These are phyloP conservation scores for Crypturellus tataupa DNA, from an alignment of 2,797 vertebrate genomes.

Conservation along the genomic window DNA sequence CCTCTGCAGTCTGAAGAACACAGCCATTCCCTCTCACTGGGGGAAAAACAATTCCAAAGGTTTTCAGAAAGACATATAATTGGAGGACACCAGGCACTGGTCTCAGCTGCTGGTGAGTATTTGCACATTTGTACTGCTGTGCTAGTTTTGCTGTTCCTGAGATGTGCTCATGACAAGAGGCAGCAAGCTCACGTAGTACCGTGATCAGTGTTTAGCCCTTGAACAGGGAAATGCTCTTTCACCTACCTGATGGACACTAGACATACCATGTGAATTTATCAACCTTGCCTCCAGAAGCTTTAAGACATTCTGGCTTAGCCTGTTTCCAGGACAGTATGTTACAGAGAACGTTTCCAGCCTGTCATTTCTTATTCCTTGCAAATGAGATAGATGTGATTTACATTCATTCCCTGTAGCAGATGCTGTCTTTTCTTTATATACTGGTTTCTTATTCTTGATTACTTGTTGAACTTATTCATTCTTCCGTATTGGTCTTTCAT, in stretches of 20 bases:
- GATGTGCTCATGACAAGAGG: background rate
- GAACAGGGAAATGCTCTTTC: background rate
- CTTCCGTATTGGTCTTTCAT: constrained; percentile 40
- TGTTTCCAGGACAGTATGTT: background rate
- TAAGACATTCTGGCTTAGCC: background rate
- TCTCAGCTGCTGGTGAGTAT: background rate
- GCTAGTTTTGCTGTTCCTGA: background rate
- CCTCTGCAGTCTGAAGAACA: background rate
- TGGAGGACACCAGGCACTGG: background rate
- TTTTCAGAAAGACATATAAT: background rate
- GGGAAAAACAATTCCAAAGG: background rate
- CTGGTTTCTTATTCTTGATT: constrained; percentile 23
- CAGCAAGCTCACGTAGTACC: accelerated
- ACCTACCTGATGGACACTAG: constrained; percentile 1
- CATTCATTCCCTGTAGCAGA: constrained; percentile 2
- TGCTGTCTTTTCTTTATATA: background rate
- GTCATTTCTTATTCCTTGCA: background rate
- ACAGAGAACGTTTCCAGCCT: background rate
- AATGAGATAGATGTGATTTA: background rate
- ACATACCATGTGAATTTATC: background rate
- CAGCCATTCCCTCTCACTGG: accelerated
- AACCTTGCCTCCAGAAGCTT: background rate
- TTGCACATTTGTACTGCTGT: background rate
- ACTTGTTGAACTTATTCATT: constrained; percentile 1
- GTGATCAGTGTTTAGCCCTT: background rate